Evolutionary conservation across 2,797 vertebrate species (phyloP).

Genomic region (Ptychobarbus kaznakovi): DNA sequence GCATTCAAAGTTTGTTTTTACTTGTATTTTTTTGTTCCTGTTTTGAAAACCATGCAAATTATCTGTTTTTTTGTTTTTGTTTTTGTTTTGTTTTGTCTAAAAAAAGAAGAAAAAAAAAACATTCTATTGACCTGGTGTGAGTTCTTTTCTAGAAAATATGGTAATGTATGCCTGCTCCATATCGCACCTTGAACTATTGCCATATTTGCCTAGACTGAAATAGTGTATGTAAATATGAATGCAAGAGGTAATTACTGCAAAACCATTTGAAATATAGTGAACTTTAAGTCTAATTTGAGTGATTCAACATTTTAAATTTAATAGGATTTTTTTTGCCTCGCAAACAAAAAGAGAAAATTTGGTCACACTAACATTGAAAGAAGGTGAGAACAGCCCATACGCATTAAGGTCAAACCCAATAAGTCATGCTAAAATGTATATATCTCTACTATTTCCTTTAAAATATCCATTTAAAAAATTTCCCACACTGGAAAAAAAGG

Average conservation of each 20-base stretch:
- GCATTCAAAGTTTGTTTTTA: not conserved
- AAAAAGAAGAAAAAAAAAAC: too few species aligned
- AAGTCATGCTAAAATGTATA: not conserved
- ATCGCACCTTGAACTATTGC: not conserved
- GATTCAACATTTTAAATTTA: not conserved
- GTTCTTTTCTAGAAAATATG: not conserved
- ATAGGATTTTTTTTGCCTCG: not conserved
- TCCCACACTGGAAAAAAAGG: not conserved
- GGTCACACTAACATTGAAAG: not conserved
- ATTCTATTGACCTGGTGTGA: too few species aligned
- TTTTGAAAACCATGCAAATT: not conserved
- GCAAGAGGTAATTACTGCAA: not conserved
- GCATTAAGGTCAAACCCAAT: not conserved
- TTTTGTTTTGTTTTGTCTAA: too few species aligned
- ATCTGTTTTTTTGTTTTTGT: too few species aligned
- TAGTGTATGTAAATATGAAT: not conserved
- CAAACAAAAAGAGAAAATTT: not conserved
- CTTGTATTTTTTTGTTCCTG: not conserved
- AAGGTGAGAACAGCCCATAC: not conserved
- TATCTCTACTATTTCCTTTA: not conserved
- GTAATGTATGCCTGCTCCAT: not conserved
- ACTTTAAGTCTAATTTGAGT: not conserved
- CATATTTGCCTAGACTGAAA: not conserved
- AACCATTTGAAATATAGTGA: not conserved
- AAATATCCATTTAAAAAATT: slow-evolving; percentile 4